These are phyloP conservation scores for Struthio camelus DNA, from an alignment of 2,113 vertebrate species.

Conservation along the genomic window DNA sequence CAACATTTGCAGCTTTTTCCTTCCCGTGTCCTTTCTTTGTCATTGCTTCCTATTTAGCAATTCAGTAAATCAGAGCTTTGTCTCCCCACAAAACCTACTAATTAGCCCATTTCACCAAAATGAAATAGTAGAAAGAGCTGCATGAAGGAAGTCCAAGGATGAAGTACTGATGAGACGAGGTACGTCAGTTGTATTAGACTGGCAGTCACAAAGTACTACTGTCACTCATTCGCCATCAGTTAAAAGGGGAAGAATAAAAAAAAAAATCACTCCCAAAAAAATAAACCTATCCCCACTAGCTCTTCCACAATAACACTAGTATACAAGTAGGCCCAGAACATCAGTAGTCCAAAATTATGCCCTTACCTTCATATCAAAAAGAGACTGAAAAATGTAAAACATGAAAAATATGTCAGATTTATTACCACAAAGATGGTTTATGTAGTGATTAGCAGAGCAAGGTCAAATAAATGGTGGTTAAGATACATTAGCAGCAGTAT, in stretches of 20 bases:
- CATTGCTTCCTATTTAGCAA: neutral
- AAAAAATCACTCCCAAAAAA: neutral
- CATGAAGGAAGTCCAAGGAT: conserved; percentile 38
- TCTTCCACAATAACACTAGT: neutral
- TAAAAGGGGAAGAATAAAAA: neutral
- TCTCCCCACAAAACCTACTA: conserved; percentile 33
- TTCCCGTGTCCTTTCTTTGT: neutral
- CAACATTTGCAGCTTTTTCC: conserved; percentile 1
- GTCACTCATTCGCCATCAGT: neutral
- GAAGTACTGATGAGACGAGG: conserved; percentile 23
- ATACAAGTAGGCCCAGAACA: neutral
- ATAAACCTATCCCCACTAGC: neutral
- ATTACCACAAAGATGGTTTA: neutral
- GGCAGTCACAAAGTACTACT: neutral
- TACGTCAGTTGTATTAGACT: conserved; percentile 1
- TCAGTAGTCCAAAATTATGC: neutral
- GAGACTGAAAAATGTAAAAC: neutral
- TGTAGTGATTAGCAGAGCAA: neutral
- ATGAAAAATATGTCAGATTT: neutral
- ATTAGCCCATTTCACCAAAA: conserved; percentile 46
- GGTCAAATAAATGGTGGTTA: neutral
- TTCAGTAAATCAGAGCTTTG: conserved; percentile 22
- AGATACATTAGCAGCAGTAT: neutral
- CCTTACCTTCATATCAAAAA: neutral
- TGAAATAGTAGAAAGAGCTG: conserved; percentile 43